Conservation (phyloP, 2,113 vertebrate species). For the Apaloderma vittatum region DNA sequence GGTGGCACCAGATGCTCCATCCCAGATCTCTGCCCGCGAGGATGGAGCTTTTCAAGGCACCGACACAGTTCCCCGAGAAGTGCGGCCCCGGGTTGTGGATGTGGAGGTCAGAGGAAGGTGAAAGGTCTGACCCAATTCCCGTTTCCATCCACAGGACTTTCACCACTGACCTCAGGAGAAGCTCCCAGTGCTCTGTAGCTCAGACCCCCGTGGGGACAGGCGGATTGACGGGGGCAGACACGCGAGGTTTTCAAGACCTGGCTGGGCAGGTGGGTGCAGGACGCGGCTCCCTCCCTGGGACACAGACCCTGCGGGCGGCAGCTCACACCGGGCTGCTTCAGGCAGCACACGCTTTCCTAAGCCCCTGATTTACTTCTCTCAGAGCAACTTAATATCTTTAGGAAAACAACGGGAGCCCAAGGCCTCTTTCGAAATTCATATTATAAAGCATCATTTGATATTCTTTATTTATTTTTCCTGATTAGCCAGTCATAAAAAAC, state of each 20-base stretch:
- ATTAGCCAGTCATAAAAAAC: not conserved
- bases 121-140: not conserved
- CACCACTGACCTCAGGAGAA: not conserved
- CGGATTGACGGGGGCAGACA: not conserved
- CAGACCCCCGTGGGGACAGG: not conserved
- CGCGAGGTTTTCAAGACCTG: too few species aligned
- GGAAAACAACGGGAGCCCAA: not conserved
- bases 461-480: not conserved
- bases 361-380: not conserved
- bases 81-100: not conserved
- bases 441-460: constrained; percentile 12
- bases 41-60: not conserved
- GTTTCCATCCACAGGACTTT: not conserved
- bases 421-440: not conserved
- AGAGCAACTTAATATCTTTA: not conserved
- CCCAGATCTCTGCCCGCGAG: not conserved
- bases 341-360: not conserved
- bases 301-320: rapidly evolving
- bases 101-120: not conserved
- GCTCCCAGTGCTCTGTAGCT: not conserved
- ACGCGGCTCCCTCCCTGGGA: rapidly evolving
- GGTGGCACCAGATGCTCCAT: not conserved
- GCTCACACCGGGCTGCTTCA: not conserved
- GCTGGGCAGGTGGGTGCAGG: too few species aligned
- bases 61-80: not conserved